A percentile compares a stretch with the other conserved stretches of the same genome.
phyloP scores from a whole-genome alignment of 2,888 invertebrate genomes.

The Hylaea fasciaria region DNA sequence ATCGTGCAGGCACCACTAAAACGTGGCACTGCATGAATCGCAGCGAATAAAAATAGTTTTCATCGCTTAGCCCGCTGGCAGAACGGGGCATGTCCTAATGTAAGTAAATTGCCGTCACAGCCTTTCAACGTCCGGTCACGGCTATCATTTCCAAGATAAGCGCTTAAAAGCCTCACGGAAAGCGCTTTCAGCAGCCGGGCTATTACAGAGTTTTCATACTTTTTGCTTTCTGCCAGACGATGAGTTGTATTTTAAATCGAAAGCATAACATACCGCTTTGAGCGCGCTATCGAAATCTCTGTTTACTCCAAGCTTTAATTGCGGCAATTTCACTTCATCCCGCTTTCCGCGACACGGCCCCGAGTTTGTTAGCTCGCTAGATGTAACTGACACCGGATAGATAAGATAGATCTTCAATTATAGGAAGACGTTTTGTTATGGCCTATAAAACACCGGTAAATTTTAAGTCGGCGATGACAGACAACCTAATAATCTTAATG shows the following conservation, averaged over 20 bases:
- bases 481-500: slow-evolving; percentile 78
- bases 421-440: slow-evolving; percentile 30
- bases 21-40: slow-evolving; percentile 48
- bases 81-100: slow-evolving; percentile 79
- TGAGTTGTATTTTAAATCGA: slow-evolving; percentile 60
- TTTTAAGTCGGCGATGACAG: slow-evolving; percentile 67
- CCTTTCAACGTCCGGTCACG: slow-evolving; percentile 81
- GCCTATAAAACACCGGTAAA: slow-evolving; percentile 57
- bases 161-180: slow-evolving; percentile 83
- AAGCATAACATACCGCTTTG: slow-evolving; percentile 53
- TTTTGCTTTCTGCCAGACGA: slow-evolving; percentile 66
- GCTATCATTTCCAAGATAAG: slow-evolving; percentile 84
- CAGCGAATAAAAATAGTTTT: slow-evolving; percentile 58
- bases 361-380: slow-evolving; percentile 8
- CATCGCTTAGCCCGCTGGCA: slow-evolving; percentile 56
- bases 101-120: slow-evolving; percentile 83
- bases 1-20: slow-evolving; percentile 22
- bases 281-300: slow-evolving; percentile 52
- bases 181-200: slow-evolving; percentile 78
- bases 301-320: slow-evolving; percentile 41
- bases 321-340: slow-evolving; percentile 32
- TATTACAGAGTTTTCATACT: slow-evolving; percentile 73
- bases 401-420: slow-evolving; percentile 22
- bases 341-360: slow-evolving; percentile 16
- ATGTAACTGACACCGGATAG: slow-evolving; percentile 19